phyloP scores from a whole-genome alignment of 2,888 invertebrate genomes.

The Philopedon plagiatum region DNA sequence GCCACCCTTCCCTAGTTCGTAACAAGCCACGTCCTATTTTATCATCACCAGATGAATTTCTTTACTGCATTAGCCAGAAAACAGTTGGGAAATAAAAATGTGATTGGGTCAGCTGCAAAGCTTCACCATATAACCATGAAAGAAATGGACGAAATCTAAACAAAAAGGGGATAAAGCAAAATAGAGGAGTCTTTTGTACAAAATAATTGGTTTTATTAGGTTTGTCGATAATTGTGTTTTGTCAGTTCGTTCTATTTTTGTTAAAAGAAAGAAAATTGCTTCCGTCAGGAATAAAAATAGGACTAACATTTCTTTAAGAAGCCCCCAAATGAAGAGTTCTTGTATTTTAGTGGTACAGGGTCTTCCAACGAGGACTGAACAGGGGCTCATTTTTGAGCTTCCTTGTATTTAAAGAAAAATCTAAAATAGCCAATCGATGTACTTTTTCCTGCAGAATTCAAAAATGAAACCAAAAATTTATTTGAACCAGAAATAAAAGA shows the following conservation, averaged over 20 bases:
- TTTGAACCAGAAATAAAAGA: too few relatives aligned
- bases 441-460: too few relatives aligned
- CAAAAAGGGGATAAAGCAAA: not conserved
- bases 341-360: too few relatives aligned
- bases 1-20: not conserved
- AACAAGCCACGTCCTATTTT: not conserved
- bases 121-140: not conserved
- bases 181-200: not conserved
- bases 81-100: not conserved
- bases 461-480: too few relatives aligned
- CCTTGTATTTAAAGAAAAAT: too few relatives aligned
- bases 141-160: not conserved
- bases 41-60: not conserved
- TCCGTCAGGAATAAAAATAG: not conserved
- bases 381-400: too few relatives aligned
- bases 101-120: not conserved
- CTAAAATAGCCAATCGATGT: too few relatives aligned
- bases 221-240: slow-evolving; percentile 12
- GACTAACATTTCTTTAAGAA: too few relatives aligned
- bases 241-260: not conserved
- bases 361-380: too few relatives aligned
- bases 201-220: not conserved
- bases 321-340: too few relatives aligned
- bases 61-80: not conserved
- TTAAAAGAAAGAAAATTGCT: not conserved